Evolutionary conservation across 2,888 invertebrate species (phyloP).

Genomic region (Gymnocheta viridis): DNA sequence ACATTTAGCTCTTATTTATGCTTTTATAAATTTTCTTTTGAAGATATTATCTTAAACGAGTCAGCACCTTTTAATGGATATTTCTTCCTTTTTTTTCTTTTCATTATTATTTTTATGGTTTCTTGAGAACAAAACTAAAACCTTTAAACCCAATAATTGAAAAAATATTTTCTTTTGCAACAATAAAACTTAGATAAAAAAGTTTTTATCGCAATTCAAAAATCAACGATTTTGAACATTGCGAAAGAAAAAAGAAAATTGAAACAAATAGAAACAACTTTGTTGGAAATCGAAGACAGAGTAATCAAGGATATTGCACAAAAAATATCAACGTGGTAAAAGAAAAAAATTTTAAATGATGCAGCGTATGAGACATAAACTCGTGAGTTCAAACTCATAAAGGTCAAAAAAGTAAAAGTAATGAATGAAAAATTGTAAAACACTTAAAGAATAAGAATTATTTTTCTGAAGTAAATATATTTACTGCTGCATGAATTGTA

Average conservation of each 20-base stretch:
- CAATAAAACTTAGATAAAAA: neutral
- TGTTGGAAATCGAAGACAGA: neutral
- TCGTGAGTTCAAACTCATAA: no score
- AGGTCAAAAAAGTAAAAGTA: no score
- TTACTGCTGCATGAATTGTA: no score
- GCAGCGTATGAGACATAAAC: no score
- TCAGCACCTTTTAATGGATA: conserved; percentile 27
- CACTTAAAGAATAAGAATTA: no score
- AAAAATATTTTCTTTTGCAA: neutral
- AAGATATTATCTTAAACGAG: conserved; percentile 23
- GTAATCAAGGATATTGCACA: neutral
- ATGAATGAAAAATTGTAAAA: no score
- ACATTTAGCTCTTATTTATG: neutral
- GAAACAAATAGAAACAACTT: neutral
- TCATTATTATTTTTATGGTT: neutral
- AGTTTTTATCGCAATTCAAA: neutral
- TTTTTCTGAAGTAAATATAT: no score
- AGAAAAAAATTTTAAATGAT: no score
- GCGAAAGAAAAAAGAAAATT: neutral
- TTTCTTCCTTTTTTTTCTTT: neutral
- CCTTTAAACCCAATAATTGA: neutral
- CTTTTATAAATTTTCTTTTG: neutral
- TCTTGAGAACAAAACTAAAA: neutral
- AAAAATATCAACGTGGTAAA: no score
- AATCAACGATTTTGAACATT: neutral